Conservation (phyloP, 2,888 invertebrate genomes). For the Trissolcus japonicus region DNA sequence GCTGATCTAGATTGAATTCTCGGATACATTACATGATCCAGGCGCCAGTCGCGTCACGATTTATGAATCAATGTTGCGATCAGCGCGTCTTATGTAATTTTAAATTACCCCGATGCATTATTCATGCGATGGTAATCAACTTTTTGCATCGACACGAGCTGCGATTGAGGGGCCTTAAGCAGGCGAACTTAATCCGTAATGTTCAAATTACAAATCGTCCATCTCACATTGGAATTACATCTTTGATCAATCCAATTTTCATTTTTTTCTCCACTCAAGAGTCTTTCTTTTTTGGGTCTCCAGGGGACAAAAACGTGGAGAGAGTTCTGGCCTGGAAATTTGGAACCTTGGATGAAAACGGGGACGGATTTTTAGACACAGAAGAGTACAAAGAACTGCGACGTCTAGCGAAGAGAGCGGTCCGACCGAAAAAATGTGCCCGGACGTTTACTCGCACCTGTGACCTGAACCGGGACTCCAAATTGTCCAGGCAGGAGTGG, state of each 20-base stretch:
- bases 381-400: constrained; percentile 89
- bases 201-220: not conserved
- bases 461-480: constrained; percentile 88
- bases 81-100: constrained; percentile 48
- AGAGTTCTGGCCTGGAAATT: constrained; percentile 94
- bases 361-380: constrained; percentile 86
- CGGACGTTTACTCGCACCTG: constrained; percentile 92
- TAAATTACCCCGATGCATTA: constrained; percentile 46
- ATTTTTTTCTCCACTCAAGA: not conserved
- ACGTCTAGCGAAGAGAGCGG: constrained; percentile 89
- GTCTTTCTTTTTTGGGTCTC: not conserved
- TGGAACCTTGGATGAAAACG: constrained; percentile 86
- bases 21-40: constrained; percentile 45
- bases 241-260: not conserved
- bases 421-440: constrained; percentile 93
- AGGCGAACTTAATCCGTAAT: not conserved
- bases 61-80: constrained; percentile 41
- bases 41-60: constrained; percentile 54
- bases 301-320: constrained; percentile 72
- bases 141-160: constrained; percentile 19
- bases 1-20: constrained; percentile 53
- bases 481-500: constrained; percentile 90
- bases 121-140: constrained; percentile 39
- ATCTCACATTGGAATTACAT: not conserved
- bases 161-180: not conserved